phyloP scores from a whole-genome alignment of 2,113 vertebrate genomes.

The Apus apus region DNA sequence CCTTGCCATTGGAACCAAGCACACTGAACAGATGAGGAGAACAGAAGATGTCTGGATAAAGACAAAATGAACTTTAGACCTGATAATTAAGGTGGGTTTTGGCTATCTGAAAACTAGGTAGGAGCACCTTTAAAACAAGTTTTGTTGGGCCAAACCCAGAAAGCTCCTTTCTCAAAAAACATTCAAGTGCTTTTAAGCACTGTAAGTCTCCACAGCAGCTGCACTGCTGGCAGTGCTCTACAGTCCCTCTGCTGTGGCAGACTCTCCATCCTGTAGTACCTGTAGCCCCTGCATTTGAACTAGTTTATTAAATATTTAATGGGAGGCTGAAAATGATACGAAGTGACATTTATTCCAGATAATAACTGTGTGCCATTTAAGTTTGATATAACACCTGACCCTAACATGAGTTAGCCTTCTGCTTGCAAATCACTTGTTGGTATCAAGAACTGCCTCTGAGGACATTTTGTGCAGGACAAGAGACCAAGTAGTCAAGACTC shows the following conservation, averaged over 20 bases:
- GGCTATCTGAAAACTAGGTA: not conserved
- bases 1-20: not conserved
- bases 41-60: not conserved
- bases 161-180: not conserved
- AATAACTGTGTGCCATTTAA: not conserved
- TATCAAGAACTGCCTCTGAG: not conserved
- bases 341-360: not conserved
- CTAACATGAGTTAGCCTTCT: not conserved
- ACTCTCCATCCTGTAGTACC: not conserved
- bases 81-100: not conserved
- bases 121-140: not conserved
- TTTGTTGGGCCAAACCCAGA: not conserved
- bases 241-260: not conserved
- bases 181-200: not conserved
- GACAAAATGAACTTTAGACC: not conserved
- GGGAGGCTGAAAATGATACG: not conserved
- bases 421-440: not conserved
- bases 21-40: not conserved
- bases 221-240: accelerated
- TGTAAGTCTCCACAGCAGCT: not conserved
- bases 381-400: not conserved
- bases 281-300: not conserved
- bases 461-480: not conserved
- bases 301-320: not conserved
- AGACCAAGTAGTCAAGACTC: not conserved